These are phyloP conservation scores for Rhineura floridana DNA, from an alignment of 2,113 vertebrate species.

Conservation along the genomic window DNA sequence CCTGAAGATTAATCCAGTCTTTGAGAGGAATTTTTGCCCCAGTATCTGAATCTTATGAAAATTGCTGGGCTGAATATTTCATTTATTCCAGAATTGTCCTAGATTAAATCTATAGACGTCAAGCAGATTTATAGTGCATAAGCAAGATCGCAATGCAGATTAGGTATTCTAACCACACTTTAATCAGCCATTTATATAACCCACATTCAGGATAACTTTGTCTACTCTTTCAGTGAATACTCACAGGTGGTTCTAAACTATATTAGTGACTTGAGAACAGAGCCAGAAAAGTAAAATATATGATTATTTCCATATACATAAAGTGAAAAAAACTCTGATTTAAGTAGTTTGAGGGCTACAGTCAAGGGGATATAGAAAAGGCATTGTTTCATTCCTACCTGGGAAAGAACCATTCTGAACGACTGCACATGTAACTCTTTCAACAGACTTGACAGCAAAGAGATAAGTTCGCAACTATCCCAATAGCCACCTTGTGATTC, in stretches of 20 bases:
- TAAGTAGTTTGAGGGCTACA: neutral
- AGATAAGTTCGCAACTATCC: neutral
- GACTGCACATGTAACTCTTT: neutral
- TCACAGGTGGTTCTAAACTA: neutral
- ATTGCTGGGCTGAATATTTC: neutral
- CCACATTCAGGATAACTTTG: neutral
- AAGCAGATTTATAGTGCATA: neutral
- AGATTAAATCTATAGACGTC: neutral
- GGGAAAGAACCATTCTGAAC: neutral
- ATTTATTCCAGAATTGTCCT: neutral
- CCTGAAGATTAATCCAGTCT: too few species aligned
- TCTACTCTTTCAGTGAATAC: too few species aligned
- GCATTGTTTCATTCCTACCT: neutral
- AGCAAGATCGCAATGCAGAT: neutral
- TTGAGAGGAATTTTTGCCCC: too few species aligned
- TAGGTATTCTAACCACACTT: neutral
- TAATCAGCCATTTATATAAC: neutral
- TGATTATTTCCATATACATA: neutral
- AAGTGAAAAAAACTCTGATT: neutral
- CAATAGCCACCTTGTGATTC: neutral
- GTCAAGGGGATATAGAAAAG: neutral
- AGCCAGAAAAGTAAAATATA: neutral
- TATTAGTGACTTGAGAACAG: neutral
- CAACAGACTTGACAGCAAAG: neutral
- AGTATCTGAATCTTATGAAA: too few species aligned